These are phyloP conservation scores for Rhagonycha lutea DNA, from an alignment of 2,888 invertebrate genomes.

Conservation along the genomic window DNA sequence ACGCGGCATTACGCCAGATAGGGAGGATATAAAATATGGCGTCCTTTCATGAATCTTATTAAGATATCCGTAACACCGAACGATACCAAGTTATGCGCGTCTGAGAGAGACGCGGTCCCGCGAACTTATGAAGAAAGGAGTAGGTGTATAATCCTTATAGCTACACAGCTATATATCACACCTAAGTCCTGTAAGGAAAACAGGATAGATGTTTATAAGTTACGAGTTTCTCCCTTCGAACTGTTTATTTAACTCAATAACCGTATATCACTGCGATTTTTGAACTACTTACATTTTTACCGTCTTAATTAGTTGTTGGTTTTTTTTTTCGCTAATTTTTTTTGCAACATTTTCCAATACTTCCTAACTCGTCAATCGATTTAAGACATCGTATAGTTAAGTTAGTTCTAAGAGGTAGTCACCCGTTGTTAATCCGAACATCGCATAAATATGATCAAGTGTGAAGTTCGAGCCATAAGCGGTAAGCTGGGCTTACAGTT, in stretches of 20 bases:
- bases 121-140: conserved; percentile 60
- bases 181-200: conserved; percentile 58
- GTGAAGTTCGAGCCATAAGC: conserved; percentile 56
- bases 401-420: conserved; percentile 53
- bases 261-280: conserved; percentile 51
- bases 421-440: conserved; percentile 56
- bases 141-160: conserved; percentile 60
- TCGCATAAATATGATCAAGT: conserved; percentile 60
- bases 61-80: conserved; percentile 71
- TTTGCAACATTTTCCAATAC: neutral
- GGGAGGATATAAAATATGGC: conserved; percentile 78
- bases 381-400: conserved; percentile 49
- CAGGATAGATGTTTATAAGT: conserved; percentile 59
- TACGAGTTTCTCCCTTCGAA: conserved; percentile 52
- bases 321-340: neutral
- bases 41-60: conserved; percentile 84
- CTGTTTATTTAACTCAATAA: conserved; percentile 58
- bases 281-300: conserved; percentile 10
- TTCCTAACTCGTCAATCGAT: conserved; percentile 55
- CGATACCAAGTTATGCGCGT: conserved; percentile 55
- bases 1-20: conserved; percentile 54
- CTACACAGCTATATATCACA: conserved; percentile 58
- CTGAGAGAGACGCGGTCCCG: conserved; percentile 49
- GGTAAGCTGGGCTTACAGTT: conserved; percentile 58
- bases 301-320: neutral